Base-by-base conservation (phyloP, 2,888 invertebrate genomes). In the Allacma fusca region DNA sequence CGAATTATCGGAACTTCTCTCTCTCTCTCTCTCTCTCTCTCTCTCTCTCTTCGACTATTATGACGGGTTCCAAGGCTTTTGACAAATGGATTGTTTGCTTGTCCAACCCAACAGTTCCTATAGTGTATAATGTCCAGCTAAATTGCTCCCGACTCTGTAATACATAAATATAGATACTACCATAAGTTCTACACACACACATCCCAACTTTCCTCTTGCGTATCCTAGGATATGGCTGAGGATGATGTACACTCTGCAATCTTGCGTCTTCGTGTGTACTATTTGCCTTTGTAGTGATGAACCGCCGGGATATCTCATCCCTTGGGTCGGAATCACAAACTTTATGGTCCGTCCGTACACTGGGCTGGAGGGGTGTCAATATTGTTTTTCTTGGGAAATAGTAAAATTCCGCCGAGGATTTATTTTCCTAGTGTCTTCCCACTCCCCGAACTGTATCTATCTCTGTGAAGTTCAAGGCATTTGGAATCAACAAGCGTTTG, bases 71-170 rank as follows among this genome's bases (percentile, higher is more conserved):
- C 43, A 26, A 74, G 44, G 23, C 68, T 29, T 29, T 62, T 74
- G 74, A 74, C 65, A 74, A 74, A 74, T 74, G 74, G 65, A 44
- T 74, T 74, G 65, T 74, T 74, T 64, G 62, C 26, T 73, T 64
- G 73, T 62, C 23, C 73, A 62, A 40, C 50, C 50, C 16, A 50
- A 50, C 50, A 50, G 50, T 50, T n/a, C 50, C 50, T 34, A 34
- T 34, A 5, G n/a, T 9, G 50, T 50, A 50, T 50, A 50, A 50
- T 50, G 50, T 50, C 50, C 50, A 50, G 9, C 19, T 50, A 50
- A 50, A 50, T 50, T 50, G 50, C n/a, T 16, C 50, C 50, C 2
- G 34, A 34, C 34, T 34, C 34, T 7, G 9, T 34, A 34, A n/a
- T n/a, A n/a, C n/a, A n/a, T n/a, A n/a, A n/a, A n/a, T n/a, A n/a